Base-by-base conservation (phyloP, 2,888 invertebrate species). In the Operophtera brumata region DNA sequence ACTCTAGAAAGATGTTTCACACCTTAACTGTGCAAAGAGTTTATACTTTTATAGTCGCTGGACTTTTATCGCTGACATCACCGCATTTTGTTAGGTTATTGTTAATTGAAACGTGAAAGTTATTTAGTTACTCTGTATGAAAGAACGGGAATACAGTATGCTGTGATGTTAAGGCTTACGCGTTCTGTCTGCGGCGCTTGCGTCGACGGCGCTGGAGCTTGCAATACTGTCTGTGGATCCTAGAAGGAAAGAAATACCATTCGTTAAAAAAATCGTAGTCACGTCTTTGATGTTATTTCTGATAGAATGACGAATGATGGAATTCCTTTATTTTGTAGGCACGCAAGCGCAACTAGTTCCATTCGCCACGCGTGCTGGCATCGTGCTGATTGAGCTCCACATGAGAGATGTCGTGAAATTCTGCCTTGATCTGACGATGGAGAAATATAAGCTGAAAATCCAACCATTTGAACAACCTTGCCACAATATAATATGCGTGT, bases 161-260 rank as follows among this genome's bases (percentile, higher is more conserved):
- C 11, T 6, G 14, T 28, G 1, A 12, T 13, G 28, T 40, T 35
- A 14, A 41, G 42, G 78, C 85, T 82, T 69, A 91, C 90, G 61
- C 88, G 71, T 6, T 83, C 73, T 9, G 79, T 72, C 11, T 87
- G 82, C 0, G 78, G 82, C 62, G 32, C 78, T 77, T 50, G 82
- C 64, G 48, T 14, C 9, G 61, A 61, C 1, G 77, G 78, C 9
- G 80, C 66, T 10, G 82, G 83, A 1, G 82, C 78, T 59, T 85
- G 89, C 53, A 91, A 73, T 14, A 92, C 86, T 1, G 89, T 73
- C 62, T 87, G 91, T 34, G 91, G 92, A 63, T 92, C 89, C 93
- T 93, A 77, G 46, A 43, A 2, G 13, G 8, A 13, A 36, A 13
- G 3, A 13, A 5, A 36, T 10, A 30, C 34, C 8, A 34, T 34